Evolutionary conservation across 2,888 invertebrate genomes (phyloP), one percentile per base, ranked within the genome.

Genomic region (Lasioglossum zephyrum): DNA sequence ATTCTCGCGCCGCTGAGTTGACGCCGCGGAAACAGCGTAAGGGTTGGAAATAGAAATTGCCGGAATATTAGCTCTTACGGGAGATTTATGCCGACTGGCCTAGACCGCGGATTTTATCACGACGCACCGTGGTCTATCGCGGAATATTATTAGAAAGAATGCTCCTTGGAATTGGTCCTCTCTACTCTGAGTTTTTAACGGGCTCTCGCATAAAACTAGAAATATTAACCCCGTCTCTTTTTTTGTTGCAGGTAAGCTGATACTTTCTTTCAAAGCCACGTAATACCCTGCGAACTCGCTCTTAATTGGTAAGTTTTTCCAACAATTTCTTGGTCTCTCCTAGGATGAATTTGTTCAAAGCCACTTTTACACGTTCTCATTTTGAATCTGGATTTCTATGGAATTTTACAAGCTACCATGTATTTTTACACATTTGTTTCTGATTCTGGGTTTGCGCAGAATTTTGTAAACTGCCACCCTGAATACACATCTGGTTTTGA

Each of bases 221-320:
- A 57, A 57, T 9, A 3, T n/a, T 26, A 13, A 60, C 26, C 5
- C 11, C 1, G 26, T 22, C 57, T 53, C 1, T 81, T 77, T 79
- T 79, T 31, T 41, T 75, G 84, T 87, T 87, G 0, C 87, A 87
- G 84, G 87, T 87, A 87, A 87, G 87, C 77, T 5, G 39, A 69
- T 9, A 9, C 22, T 4, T 8, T 69, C 22, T 39, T 69, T 31
- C 22, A 22, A 49, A 22, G 22, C 18, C 49, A 2, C 49, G 22
- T 8, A 8, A 22, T 2, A 22, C 18, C 26, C n/a, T 6, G 49
- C 5, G 41, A 77, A 26, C 53, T 9, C 16, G 4, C 18, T 44
- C 8, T 22, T 26, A 13, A 9, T 36, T 47, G 84, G 84, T 84
- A 53, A 84, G 84, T 84, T 18, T 84, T 18, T 49, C 16, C 16